A percentile compares a stretch with the other conserved stretches of the same genome.
phyloP scores from a whole-genome alignment of 1,140 invertebrate species.

The Bombyx mandarina region DNA sequence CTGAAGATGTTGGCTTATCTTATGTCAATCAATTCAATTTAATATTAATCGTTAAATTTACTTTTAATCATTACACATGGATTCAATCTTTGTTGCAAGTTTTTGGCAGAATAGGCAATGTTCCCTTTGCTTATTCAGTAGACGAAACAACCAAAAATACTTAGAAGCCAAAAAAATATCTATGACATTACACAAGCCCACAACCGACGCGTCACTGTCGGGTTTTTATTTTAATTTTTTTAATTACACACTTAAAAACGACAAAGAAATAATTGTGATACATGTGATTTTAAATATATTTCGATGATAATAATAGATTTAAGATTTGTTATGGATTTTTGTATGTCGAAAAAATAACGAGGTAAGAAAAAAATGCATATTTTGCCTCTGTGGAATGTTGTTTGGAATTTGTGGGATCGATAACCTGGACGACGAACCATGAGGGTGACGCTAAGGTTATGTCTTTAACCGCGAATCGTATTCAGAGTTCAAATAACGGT shows the following conservation, averaged over 20 bases:
- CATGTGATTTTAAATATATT: conserved; percentile 68
- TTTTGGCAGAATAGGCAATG: too few species aligned
- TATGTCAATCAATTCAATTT: too few species aligned
- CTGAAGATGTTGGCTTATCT: too few species aligned
- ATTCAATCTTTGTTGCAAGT: too few species aligned
- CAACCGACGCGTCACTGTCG: conserved; percentile 67
- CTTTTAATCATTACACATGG: too few species aligned
- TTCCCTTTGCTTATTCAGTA: background rate
- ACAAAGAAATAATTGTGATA: conserved; percentile 68
- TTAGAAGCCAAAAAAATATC: conserved; percentile 14
- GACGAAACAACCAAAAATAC: background rate
- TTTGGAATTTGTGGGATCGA: conserved; percentile 65
- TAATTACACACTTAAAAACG: conserved; percentile 62
- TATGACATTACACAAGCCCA: conserved; percentile 58
- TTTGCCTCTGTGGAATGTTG: conserved; percentile 40
- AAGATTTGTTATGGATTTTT: conserved; percentile 69
- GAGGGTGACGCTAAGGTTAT: conserved; percentile 67
- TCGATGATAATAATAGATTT: conserved; percentile 66
- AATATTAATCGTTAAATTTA: too few species aligned
- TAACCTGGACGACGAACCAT: conserved; percentile 67
- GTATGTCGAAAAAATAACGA: conserved; percentile 47
- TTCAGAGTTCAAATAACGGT: conserved; percentile 67
- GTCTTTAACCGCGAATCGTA: conserved; percentile 53
- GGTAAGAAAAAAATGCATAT: conserved; percentile 40
- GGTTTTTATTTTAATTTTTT: conserved; percentile 62